Percentiles rank a stretch among this genome's conserved stretches.
Conservation (phyloP, 92 coral and sea anemone species). For the Siderastrea radians region DNA sequence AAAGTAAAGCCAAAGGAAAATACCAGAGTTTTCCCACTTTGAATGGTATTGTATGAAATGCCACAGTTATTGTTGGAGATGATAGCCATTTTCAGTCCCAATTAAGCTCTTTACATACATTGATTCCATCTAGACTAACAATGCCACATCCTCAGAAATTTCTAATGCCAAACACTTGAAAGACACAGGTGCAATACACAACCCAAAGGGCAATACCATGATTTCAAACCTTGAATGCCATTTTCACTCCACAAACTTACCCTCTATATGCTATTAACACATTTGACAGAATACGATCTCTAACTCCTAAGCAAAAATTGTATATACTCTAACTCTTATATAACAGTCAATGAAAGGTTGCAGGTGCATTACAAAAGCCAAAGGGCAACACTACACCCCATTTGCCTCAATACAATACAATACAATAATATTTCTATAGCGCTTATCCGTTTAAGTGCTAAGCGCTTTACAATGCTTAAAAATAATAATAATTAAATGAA, state of each 20-base stretch:
- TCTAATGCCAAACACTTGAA: too few species aligned
- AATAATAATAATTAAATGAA: not conserved
- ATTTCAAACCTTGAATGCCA: not conserved
- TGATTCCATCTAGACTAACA: too few species aligned
- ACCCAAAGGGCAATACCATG: not conserved
- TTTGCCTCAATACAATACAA: constrained; percentile 1
- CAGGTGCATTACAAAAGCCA: constrained; percentile 11
- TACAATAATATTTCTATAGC: not conserved
- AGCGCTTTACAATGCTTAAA: too few species aligned
- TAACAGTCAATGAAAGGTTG: not conserved
- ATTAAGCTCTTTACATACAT: too few species aligned
- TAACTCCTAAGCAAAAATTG: too few species aligned
- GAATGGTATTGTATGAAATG: too few species aligned
- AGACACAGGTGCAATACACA: not conserved
- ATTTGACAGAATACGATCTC: not conserved
- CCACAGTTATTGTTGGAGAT: too few species aligned
- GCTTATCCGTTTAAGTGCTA: too few species aligned
- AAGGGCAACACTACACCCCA: not conserved
- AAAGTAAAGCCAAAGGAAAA: not conserved
- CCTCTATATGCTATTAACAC: not conserved
- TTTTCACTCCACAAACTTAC: not conserved
- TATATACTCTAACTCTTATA: not conserved
- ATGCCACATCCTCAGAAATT: too few species aligned
- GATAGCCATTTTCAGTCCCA: too few species aligned
- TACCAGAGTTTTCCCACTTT: not conserved